Conservation (phyloP, 2,113 vertebrate species). For the Dinomys branickii region DNA sequence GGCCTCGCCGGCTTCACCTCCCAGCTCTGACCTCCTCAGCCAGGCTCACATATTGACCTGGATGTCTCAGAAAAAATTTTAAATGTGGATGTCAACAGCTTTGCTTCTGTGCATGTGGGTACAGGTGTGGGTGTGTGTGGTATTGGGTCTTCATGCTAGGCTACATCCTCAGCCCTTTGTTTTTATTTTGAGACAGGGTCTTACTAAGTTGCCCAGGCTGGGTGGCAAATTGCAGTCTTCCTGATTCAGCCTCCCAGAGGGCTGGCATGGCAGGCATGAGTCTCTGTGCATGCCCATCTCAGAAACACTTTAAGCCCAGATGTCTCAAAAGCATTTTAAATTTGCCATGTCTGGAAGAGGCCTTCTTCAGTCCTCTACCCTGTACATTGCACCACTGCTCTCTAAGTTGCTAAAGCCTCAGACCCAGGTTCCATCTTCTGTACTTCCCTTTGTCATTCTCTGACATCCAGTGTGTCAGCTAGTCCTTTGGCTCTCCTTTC, state of each 20-base stretch:
- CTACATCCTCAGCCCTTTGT: not conserved
- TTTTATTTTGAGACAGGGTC: not conserved
- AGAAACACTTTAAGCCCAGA: not conserved
- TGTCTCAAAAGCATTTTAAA: not conserved
- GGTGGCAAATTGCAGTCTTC: not conserved
- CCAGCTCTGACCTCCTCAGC: not conserved
- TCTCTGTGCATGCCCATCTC: not conserved
- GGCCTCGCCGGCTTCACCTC: not conserved
- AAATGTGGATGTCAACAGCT: not conserved
- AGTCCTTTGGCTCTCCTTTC: not conserved
- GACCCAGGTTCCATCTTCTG: not conserved
- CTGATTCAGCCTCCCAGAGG: not conserved
- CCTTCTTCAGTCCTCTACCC: not conserved
- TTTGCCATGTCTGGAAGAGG: not conserved
- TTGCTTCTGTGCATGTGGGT: not conserved
- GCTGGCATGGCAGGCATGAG: not conserved
- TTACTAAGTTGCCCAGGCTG: not conserved
- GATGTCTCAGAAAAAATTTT: not conserved
- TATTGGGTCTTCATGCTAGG: not conserved
- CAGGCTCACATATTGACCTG: rapidly evolving
- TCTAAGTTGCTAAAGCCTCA: not conserved
- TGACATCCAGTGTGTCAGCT: not conserved
- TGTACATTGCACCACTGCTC: not conserved
- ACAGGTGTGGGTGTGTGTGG: not conserved
- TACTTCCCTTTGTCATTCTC: not conserved